Percentiles rank a stretch among this genome's conserved stretches.
These are phyloP conservation scores for Diplogasteroides magnus DNA, from an alignment of 1,140 invertebrate species.

Conservation along the genomic window DNA sequence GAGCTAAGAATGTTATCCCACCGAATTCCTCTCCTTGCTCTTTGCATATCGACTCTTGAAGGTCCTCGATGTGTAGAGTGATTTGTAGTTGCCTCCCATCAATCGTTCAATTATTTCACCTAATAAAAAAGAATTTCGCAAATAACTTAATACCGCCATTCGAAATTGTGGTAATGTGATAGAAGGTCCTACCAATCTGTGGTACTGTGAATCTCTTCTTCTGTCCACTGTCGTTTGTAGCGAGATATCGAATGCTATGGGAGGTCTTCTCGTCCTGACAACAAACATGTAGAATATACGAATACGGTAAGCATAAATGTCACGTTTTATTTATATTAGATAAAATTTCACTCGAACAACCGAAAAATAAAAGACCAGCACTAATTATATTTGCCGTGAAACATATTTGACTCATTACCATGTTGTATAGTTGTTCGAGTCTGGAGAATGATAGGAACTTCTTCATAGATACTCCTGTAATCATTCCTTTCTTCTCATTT, in stretches of 20 bases:
- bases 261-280: slow-evolving; percentile 24
- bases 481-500: no score
- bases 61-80: slow-evolving; percentile 81
- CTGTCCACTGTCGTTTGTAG: slow-evolving; percentile 47
- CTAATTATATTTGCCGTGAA: no score
- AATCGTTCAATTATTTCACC: slow-evolving; percentile 78
- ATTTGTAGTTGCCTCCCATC: slow-evolving; percentile 90
- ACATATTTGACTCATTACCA: no score
- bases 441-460: slow-evolving; percentile 88
- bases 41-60: slow-evolving; percentile 77
- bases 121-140: no score
- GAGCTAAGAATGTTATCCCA: no score
- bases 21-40: no score
- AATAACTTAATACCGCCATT: neutral
- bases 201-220: slow-evolving; percentile 84
- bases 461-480: slow-evolving; percentile 88
- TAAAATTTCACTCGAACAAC: no score
- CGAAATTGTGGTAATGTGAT: no score
- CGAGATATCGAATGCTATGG: slow-evolving; percentile 19
- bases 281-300: no score
- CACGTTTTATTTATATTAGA: no score
- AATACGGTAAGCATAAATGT: no score
- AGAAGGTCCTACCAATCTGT: slow-evolving; percentile 85
- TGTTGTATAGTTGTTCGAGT: slow-evolving; percentile 88
- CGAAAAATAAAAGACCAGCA: no score